These are phyloP conservation scores for Oxyscelio sp. DNA, from an alignment of 2,888 invertebrate genomes.

Conservation along the genomic window DNA sequence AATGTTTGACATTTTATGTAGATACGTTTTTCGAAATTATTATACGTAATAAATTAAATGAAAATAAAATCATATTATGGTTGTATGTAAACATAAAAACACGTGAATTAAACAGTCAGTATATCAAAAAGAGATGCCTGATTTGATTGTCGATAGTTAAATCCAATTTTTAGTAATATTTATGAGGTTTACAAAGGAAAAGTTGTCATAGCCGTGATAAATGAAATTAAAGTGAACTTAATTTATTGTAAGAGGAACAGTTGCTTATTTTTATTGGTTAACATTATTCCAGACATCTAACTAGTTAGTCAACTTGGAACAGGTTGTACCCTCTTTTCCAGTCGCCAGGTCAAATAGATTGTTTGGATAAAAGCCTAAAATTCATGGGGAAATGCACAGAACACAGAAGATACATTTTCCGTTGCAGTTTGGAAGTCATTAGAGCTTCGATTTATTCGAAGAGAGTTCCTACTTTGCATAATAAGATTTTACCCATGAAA, in stretches of 20 bases:
- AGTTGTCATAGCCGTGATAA: not conserved
- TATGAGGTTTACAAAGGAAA: too few relatives aligned
- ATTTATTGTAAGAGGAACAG: constrained; percentile 11
- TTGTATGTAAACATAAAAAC: too few relatives aligned
- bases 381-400: not conserved
- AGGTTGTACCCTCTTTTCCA: constrained; percentile 12
- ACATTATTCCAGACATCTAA: constrained; percentile 1
- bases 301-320: constrained; percentile 21
- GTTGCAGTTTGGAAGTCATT: not conserved
- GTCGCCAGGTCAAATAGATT: constrained; percentile 17
- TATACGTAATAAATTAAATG: too few relatives aligned
- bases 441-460: not conserved
- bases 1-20: too few relatives aligned
- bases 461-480: not conserved
- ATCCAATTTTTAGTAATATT: too few relatives aligned
- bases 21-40: too few relatives aligned
- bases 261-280: not conserved
- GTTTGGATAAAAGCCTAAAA: constrained; percentile 27
- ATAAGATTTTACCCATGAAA: constrained; percentile 1
- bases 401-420: not conserved
- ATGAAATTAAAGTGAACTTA: not conserved
- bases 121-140: too few relatives aligned
- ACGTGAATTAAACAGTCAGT: too few relatives aligned
- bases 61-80: too few relatives aligned
- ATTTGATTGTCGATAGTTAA: too few relatives aligned